Percentiles rank a stretch among this genome's conserved stretches.
Conservation (phyloP, 2,113 vertebrate species). For the Xiphorhynchus elegans region DNA sequence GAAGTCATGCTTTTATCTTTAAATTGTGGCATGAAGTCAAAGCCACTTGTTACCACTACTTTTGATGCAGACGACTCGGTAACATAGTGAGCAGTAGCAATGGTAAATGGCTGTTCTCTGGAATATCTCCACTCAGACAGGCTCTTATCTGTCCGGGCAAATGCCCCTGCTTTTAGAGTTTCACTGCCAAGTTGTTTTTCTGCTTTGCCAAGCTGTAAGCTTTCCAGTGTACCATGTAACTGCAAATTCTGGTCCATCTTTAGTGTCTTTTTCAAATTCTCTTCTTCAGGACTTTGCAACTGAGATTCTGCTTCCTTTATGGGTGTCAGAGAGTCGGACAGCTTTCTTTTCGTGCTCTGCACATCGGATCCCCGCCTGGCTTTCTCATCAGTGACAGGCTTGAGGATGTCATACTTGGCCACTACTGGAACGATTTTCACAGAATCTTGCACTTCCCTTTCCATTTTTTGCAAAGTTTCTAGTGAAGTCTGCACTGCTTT, state of each 20-base stretch:
- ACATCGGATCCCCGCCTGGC: conserved; percentile 76
- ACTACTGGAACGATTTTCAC: conserved; percentile 70
- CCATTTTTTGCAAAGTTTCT: conserved; percentile 58
- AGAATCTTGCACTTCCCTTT: conserved; percentile 54
- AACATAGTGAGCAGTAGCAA: conserved; percentile 79
- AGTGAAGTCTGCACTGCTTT: conserved; percentile 42
- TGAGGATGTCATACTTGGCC: conserved; percentile 82
- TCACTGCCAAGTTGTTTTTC: conserved; percentile 43
- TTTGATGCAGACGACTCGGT: conserved; percentile 78
- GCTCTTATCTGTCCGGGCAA: conserved; percentile 74
- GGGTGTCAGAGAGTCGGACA: conserved; percentile 77
- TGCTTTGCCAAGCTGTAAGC: not conserved
- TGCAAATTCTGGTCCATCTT: conserved; percentile 28
- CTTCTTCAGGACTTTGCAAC: conserved; percentile 73
- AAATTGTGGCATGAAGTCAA: conserved; percentile 59
- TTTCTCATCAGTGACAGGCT: conserved; percentile 71
- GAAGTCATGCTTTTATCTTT: conserved; percentile 79
- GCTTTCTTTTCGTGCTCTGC: conserved; percentile 62
- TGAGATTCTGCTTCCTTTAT: conserved; percentile 82
- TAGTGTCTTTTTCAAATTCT: conserved; percentile 47
- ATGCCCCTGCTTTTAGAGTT: conserved; percentile 60
- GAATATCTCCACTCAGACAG: conserved; percentile 77
- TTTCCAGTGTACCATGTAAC: conserved; percentile 14
- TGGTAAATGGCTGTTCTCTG: conserved; percentile 76
- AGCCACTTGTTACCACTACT: conserved; percentile 85